Percentiles rank a stretch among this genome's conserved stretches.
phyloP scores from a whole-genome alignment of 2,888 invertebrate species.

The Cephonodes hylas region DNA sequence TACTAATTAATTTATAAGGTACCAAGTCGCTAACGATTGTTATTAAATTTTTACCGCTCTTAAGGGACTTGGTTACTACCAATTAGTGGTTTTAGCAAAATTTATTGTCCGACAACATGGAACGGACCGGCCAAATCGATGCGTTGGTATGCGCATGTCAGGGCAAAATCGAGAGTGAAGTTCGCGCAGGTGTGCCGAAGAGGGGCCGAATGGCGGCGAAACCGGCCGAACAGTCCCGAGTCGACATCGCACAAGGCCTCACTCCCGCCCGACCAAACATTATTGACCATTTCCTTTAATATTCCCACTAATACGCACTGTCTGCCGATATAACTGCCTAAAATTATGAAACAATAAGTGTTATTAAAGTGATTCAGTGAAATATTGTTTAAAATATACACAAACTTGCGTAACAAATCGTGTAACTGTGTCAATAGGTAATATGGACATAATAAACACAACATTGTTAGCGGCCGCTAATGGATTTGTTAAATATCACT shows the following conservation, averaged over 20 bases:
- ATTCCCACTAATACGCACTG: constrained; percentile 51
- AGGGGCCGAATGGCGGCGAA: constrained; percentile 49
- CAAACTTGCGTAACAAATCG: constrained; percentile 37
- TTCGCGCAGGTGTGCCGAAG: constrained; percentile 33
- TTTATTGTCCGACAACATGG: background rate
- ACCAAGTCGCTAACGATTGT: background rate
- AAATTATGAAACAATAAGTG: constrained; percentile 43
- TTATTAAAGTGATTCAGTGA: constrained; percentile 54
- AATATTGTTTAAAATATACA: constrained; percentile 37
- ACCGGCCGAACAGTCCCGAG: constrained; percentile 71
- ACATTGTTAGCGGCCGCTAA: constrained; percentile 49
- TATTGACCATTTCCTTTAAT: constrained; percentile 72
- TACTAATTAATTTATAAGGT: background rate
- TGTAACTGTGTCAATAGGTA: constrained; percentile 36
- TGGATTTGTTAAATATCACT: constrained; percentile 51
- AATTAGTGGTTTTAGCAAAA: background rate
- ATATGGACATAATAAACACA: constrained; percentile 49
- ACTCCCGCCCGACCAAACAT: constrained; percentile 60
- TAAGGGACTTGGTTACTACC: background rate
- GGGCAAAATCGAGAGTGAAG: constrained; percentile 40
- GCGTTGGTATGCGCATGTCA: constrained; percentile 50
- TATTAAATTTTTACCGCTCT: background rate
- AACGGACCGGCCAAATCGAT: constrained; percentile 8
- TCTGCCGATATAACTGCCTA: constrained; percentile 49
- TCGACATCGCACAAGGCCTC: constrained; percentile 50